Evolutionary conservation across 1,140 invertebrate species (phyloP).

Genomic region (Papilio polytes): DNA sequence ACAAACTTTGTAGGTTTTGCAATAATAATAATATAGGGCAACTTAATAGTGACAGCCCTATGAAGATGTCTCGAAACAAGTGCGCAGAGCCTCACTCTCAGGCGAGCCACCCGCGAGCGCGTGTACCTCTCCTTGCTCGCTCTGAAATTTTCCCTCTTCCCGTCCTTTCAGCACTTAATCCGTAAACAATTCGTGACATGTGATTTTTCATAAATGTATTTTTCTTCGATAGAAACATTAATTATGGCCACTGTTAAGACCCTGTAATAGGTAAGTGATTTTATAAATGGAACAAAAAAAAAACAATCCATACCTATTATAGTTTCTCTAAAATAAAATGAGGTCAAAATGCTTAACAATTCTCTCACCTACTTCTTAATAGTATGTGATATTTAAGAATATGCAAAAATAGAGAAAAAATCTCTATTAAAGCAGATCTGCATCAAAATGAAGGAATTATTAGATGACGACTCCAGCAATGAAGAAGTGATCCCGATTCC

Average conservation of each 20-base stretch:
- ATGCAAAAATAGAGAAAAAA: not conserved
- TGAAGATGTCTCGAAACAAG: slow-evolving; percentile 52
- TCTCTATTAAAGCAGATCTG: not conserved
- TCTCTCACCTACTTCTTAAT: not conserved
- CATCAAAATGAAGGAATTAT: slow-evolving; percentile 73
- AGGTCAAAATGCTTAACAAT: slow-evolving; percentile 38
- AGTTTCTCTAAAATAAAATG: not conserved
- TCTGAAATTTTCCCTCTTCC: slow-evolving; percentile 53
- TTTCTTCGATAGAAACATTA: slow-evolving; percentile 34
- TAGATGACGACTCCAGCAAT: slow-evolving; percentile 85
- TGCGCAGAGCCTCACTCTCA: slow-evolving; percentile 73
- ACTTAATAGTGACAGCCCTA: slow-evolving; percentile 59
- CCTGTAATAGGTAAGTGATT: slow-evolving; percentile 32
- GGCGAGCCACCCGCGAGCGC: slow-evolving; percentile 58
- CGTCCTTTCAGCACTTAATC: slow-evolving; percentile 44
- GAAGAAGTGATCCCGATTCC: slow-evolving; percentile 96
- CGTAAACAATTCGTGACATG: slow-evolving; percentile 60
- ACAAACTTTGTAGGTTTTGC: not conserved
- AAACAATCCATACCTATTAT: slow-evolving; percentile 3
- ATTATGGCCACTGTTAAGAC: slow-evolving; percentile 41
- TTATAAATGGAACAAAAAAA: not conserved
- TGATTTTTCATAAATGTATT: not conserved
- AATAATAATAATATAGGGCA: not conserved
- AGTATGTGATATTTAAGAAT: not conserved
- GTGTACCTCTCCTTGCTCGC: slow-evolving; percentile 45